These are phyloP conservation scores for Theocolax elegans DNA, from an alignment of 1,140 invertebrate species.

Conservation along the genomic window DNA sequence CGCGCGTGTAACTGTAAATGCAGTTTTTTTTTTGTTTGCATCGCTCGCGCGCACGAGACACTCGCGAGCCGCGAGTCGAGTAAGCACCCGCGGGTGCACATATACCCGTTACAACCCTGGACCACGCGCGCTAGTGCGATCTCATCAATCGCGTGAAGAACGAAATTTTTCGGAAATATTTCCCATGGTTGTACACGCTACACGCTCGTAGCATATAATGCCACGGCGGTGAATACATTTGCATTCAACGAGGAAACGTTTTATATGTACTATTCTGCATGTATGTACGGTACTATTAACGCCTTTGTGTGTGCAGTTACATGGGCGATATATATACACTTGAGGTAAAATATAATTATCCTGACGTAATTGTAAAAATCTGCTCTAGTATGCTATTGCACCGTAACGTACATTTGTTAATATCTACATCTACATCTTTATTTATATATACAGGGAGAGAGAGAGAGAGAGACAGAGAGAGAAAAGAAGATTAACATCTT, in stretches of 20 bases:
- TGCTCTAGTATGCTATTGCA: no score
- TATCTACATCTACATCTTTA: no score
- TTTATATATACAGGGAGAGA: neutral
- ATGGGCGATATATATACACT: neutral
- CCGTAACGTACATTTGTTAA: no score
- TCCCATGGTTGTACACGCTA: neutral
- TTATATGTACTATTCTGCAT: no score
- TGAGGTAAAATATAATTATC: neutral
- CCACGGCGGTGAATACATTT: no score
- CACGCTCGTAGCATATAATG: no score
- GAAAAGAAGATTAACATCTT: no score
- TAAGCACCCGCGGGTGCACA: no score
- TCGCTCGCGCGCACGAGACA: neutral
- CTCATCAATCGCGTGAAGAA: neutral
- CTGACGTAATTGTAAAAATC: neutral
- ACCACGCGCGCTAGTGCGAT: no score
- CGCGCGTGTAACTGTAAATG: conserved; percentile 25
- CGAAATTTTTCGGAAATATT: neutral
- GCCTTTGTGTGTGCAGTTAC: no score
- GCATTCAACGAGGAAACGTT: no score
- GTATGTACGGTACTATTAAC: neutral
- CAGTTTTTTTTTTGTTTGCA: neutral
- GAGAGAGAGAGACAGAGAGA: neutral
- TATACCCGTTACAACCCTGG: neutral
- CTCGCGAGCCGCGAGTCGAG: neutral